Percentiles rank a stretch among this genome's conserved stretches.
Conservation (phyloP, 2,797 vertebrate genomes). For the Zalophus californianus region DNA sequence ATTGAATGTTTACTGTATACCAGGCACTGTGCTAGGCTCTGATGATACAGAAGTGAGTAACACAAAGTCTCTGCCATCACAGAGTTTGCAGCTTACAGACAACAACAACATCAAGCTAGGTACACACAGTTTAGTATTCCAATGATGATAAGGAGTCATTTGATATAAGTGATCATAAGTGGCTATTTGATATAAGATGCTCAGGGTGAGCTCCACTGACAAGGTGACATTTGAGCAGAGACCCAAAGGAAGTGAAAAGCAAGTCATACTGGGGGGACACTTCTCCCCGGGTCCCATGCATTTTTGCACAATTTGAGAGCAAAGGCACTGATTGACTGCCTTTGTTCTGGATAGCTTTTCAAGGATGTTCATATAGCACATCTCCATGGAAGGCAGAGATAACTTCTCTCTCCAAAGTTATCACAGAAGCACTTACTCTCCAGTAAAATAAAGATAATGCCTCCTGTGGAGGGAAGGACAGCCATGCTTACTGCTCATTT, state of each 20-base stretch:
- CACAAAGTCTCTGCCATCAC: slow-evolving; percentile 25
- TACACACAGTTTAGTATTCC: neutral
- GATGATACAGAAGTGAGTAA: neutral
- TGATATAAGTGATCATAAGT: slow-evolving; percentile 2
- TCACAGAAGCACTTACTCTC: neutral
- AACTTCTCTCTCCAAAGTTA: slow-evolving; percentile 31
- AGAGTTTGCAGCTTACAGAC: slow-evolving; percentile 24
- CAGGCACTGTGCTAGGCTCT: neutral
- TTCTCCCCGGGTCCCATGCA: neutral
- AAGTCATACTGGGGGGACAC: slow-evolving; percentile 48
- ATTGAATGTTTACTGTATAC: neutral
- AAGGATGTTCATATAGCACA: slow-evolving; percentile 19
- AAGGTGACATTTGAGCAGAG: slow-evolving; percentile 59
- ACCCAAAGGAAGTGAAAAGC: slow-evolving; percentile 27
- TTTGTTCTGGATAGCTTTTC: slow-evolving; percentile 32
- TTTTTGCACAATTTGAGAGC: slow-evolving; percentile 47
- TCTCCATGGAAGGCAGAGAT: slow-evolving; percentile 4
- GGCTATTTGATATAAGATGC: slow-evolving; percentile 30
- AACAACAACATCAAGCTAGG: slow-evolving; percentile 29
- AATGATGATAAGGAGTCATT: slow-evolving; percentile 24
- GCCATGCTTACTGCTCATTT: neutral
- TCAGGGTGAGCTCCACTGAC: neutral
- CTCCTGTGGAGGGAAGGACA: neutral
- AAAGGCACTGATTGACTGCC: slow-evolving; percentile 12
- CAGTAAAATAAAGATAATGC: neutral